Evolutionary conservation across 2,888 invertebrate genomes (phyloP).

Genomic region (Plutella xylostella): DNA sequence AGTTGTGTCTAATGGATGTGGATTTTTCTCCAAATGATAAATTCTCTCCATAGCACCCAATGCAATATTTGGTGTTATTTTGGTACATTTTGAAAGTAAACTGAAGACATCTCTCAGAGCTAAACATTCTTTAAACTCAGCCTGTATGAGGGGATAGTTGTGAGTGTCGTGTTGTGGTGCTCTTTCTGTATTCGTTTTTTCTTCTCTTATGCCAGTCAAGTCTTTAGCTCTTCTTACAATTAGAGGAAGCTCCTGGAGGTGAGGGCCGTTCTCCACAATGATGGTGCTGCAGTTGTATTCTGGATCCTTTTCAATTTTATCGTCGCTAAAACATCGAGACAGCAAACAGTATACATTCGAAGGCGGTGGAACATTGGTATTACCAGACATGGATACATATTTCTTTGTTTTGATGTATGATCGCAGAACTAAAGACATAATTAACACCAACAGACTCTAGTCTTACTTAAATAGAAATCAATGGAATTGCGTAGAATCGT

Average conservation of each 20-base stretch:
- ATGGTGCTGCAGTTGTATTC: slow-evolving; percentile 61
- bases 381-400: slow-evolving; percentile 30
- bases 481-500: no score
- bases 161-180: slow-evolving; percentile 31
- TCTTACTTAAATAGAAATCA: neutral
- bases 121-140: slow-evolving; percentile 54
- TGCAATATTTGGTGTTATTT: slow-evolving; percentile 62
- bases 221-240: slow-evolving; percentile 67
- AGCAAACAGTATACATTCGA: slow-evolving; percentile 2
- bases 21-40: slow-evolving; percentile 47
- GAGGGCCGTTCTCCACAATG: slow-evolving; percentile 74
- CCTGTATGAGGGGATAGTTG: slow-evolving; percentile 50
- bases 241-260: slow-evolving; percentile 76
- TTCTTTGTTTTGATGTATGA: slow-evolving; percentile 40
- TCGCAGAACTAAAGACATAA: slow-evolving; percentile 45
- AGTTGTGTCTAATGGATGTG: slow-evolving; percentile 26
- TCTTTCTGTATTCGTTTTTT: slow-evolving; percentile 22
- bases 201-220: slow-evolving; percentile 34
- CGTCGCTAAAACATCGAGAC: neutral
- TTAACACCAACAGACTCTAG: no score
- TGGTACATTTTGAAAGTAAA: slow-evolving; percentile 56
- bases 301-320: slow-evolving; percentile 20
- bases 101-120: slow-evolving; percentile 56
- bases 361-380: slow-evolving; percentile 21
- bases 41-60: slow-evolving; percentile 61